A percentile compares a stretch with the other conserved stretches of the same genome.
phyloP scores from a whole-genome alignment of 2,113 vertebrate genomes.

The Neolamprologus longior region DNA sequence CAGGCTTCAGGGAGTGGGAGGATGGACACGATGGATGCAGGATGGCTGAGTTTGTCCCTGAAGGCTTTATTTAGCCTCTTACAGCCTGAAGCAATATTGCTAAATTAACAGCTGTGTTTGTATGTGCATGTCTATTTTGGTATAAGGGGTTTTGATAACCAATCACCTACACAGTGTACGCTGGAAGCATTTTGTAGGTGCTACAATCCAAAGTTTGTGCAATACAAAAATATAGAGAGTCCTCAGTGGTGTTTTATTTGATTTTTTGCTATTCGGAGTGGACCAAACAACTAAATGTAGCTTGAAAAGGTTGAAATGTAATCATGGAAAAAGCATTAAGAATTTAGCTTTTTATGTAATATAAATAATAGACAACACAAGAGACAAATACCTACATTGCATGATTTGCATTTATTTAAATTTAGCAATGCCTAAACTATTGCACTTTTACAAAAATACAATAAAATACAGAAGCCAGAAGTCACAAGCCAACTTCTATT shows the following conservation, averaged over 20 bases:
- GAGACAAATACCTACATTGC: not conserved
- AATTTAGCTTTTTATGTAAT: not conserved
- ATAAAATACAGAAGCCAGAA: not conserved
- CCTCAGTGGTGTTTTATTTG: not conserved
- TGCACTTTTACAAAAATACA: not conserved
- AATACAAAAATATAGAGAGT: not conserved
- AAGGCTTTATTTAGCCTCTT: constrained; percentile 18
- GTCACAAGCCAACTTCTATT: not conserved
- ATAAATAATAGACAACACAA: not conserved
- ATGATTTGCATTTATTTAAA: not conserved
- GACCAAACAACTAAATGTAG: not conserved
- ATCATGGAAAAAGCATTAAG: not conserved
- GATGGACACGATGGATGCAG: not conserved
- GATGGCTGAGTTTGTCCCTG: constrained; percentile 15
- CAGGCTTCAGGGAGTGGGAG: not conserved
- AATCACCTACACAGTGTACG: not conserved
- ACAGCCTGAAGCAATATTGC: constrained; percentile 7
- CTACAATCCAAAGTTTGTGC: not conserved
- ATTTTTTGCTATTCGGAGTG: not conserved
- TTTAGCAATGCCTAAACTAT: not conserved
- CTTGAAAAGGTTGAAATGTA: not conserved
- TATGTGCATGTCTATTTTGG: not conserved
- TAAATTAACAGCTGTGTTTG: constrained; percentile 15
- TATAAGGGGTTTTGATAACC: not conserved
- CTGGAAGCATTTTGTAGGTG: not conserved